A percentile compares a stretch with the other conserved stretches of the same genome.
phyloP scores from a whole-genome alignment of 2,797 vertebrate species.

The Australoheros facetus region DNA sequence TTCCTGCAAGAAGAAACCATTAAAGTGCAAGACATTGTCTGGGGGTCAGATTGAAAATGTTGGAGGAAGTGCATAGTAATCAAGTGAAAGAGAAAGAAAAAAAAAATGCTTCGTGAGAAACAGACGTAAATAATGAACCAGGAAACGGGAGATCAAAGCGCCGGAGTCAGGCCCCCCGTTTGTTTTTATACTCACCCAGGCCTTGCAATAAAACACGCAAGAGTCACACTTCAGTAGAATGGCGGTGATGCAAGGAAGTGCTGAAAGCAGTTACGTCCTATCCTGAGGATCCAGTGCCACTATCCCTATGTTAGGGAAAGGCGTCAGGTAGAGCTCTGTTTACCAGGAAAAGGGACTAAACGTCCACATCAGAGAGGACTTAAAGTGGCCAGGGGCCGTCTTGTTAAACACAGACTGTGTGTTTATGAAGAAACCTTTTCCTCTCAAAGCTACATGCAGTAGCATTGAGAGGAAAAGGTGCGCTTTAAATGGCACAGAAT shows the following conservation, averaged over 20 bases:
- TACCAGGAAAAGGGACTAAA: conserved; percentile 80
- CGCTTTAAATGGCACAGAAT: conserved; percentile 37
- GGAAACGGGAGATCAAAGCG: conserved; percentile 93
- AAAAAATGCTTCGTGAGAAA: conserved; percentile 83
- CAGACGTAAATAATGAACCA: conserved; percentile 89
- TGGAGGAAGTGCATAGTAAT: conserved; percentile 80
- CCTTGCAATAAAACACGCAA: conserved; percentile 86
- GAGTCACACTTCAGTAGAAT: conserved; percentile 79
- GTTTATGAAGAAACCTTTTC: conserved; percentile 56
- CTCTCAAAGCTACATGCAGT: conserved; percentile 34
- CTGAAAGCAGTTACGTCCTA: conserved; percentile 85
- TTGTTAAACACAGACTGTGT: conserved; percentile 67
- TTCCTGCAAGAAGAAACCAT: conserved; percentile 80
- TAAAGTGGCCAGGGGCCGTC: conserved; percentile 51
- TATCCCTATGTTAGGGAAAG: conserved; percentile 80
- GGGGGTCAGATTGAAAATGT: conserved; percentile 69
- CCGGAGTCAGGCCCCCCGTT: conserved; percentile 81
- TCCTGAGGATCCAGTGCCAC: conserved; percentile 84
- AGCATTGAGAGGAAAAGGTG: conserved; percentile 36
- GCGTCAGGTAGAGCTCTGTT: conserved; percentile 76
- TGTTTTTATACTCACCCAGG: conserved; percentile 90
- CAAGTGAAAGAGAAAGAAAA: conserved; percentile 72
- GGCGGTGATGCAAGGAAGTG: conserved; percentile 85
- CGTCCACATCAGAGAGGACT: conserved; percentile 67
- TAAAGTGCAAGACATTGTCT: conserved; percentile 77